Evolutionary conservation across 2,888 invertebrate species (phyloP).

Genomic region (Drosophila setosimentum): DNA sequence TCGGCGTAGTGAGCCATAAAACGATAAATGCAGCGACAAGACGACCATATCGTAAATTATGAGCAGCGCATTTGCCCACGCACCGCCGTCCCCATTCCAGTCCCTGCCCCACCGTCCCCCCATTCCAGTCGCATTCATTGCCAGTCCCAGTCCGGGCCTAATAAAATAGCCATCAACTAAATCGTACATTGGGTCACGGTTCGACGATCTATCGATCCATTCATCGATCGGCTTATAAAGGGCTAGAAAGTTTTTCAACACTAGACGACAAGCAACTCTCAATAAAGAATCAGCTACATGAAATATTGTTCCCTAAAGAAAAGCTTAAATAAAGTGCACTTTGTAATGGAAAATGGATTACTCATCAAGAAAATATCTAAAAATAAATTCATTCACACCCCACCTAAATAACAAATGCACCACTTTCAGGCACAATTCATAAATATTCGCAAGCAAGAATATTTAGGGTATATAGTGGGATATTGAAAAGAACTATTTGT

Average conservation of each 20-base stretch:
- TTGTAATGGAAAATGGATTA: not conserved
- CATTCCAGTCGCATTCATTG: constrained; percentile 5
- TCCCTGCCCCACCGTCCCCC: constrained; percentile 6
- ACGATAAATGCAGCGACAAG: constrained; percentile 78
- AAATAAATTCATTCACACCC: not conserved
- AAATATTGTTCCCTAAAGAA: not conserved
- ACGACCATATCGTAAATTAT: constrained; percentile 74
- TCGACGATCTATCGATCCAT: constrained; percentile 72
- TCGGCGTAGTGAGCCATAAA: constrained; percentile 75
- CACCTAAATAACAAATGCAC: not conserved
- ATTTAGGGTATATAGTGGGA: too few species aligned
- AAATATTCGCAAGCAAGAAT: not conserved
- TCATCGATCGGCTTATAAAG: constrained; percentile 53
- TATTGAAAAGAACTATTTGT: not conserved
- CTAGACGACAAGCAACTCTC: constrained; percentile 32
- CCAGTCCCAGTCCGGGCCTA: constrained; percentile 32
- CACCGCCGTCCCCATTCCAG: constrained; percentile 31
- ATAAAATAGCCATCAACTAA: constrained; percentile 71
- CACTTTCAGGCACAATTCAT: constrained; percentile 1
- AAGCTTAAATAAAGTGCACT: not conserved
- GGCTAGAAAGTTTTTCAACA: constrained; percentile 38
- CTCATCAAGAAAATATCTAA: not conserved
- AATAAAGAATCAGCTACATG: not conserved
- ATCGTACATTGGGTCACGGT: constrained; percentile 76
- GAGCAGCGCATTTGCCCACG: constrained; percentile 62